Evolutionary conservation across 2,113 vertebrate species (phyloP).

Genomic region (Melanotaenia duboulayi): DNA sequence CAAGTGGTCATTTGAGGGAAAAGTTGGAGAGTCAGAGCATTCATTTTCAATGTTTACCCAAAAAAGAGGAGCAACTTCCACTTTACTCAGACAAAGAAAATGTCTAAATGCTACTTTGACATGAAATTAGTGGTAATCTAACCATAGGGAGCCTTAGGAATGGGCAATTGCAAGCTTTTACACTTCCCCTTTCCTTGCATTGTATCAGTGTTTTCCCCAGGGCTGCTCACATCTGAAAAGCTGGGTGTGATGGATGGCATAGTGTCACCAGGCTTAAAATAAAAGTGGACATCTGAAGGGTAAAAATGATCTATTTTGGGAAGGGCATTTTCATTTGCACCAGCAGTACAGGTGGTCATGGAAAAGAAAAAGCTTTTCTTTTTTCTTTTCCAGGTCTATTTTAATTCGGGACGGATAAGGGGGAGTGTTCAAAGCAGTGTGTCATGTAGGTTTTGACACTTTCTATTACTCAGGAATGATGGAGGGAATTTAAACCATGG

Average conservation of each 20-base stretch:
- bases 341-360: constrained; percentile 74
- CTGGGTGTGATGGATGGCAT: constrained; percentile 75
- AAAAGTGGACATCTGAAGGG: constrained; percentile 80
- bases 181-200: constrained; percentile 51
- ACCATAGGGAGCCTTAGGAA: constrained; percentile 57
- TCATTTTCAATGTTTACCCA: constrained; percentile 74
- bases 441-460: constrained; percentile 70
- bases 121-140: constrained; percentile 70
- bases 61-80: constrained; percentile 70
- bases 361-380: constrained; percentile 62
- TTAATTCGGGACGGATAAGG: constrained; percentile 70
- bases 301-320: constrained; percentile 81
- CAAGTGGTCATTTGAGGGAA: constrained; percentile 76
- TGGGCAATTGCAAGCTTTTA: constrained; percentile 54
- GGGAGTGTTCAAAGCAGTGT: constrained; percentile 71
- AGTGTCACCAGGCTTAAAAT: constrained; percentile 80
- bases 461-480: constrained; percentile 72
- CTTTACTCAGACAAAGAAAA: constrained; percentile 71
- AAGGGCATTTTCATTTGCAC: constrained; percentile 81
- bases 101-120: constrained; percentile 70
- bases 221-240: constrained; percentile 71
- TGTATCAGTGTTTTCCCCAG: constrained; percentile 61
- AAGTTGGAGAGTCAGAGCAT: constrained; percentile 67
- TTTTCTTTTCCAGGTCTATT: constrained; percentile 58
- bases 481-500: constrained; percentile 65